Evolutionary conservation across 64 coral and sea anemone species (phyloP), one percentile per base, ranked within the genome.

Genomic region (Dendronephthya gigantea): DNA sequence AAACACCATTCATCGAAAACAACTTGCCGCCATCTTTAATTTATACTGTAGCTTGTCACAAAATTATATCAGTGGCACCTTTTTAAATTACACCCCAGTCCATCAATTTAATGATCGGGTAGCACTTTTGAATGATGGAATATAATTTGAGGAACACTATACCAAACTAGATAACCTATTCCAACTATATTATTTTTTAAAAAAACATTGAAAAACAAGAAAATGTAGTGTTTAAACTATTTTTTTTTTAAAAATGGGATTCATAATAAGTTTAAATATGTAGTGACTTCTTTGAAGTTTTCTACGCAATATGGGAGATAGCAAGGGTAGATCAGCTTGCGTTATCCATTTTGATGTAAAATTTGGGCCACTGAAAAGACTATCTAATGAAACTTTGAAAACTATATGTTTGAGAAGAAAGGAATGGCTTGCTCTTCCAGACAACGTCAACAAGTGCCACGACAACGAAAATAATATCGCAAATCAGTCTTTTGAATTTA

Each of bases 331-430:
- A 12, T 17, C n/a, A 25, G 11, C n/a, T 19, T 74, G 68, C 68
- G 30, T 74, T 25, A 74, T 74, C 25, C 68, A 74, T 74, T 74
- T 74, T 17, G 68, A 74, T 27, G 68, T 17, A 74, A 74, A 74
- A 74, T 35, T 1, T 27, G 68, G 68, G 8, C n/a, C 17, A 27
- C 11, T 25, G 68, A 74, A 74, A 74, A 74, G n/a, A 2, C 68
- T 74, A 25, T 74, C 68, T 27, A 35, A 74, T 28, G 68, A 74
- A 74, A 74, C 68, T 30, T 35, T 74, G 1, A 74, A 74, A 74
- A 74, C 68, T 74, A 74, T 74, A 27, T 74, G 68, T 74, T 35
- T 74, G 32, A 27, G 68, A 74, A 74, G 23, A 74, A 74, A 27
- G 32, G 68, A 74, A 74, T 74, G 68, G 17, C 68, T 74, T 27